Percentiles rank a stretch among this genome's conserved stretches.
phyloP scores from a whole-genome alignment of 2,113 vertebrate species.

The Gambusia affinis region DNA sequence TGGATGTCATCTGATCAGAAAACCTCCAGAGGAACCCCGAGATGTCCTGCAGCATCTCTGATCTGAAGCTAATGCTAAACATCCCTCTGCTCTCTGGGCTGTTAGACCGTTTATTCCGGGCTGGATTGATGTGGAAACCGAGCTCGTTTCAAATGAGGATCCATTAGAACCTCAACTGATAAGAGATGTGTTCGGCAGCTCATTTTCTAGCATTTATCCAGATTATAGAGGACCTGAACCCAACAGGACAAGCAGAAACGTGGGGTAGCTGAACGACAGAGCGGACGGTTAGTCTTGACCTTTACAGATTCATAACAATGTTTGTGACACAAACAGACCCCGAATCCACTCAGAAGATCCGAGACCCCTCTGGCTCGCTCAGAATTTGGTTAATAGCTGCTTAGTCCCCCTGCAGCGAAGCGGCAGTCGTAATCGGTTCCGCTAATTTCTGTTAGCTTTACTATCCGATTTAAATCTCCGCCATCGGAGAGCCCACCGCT shows the following conservation, averaged over 20 bases:
- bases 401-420: neutral
- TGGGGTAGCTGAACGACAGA: neutral
- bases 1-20: neutral
- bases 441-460: slow-evolving; percentile 7
- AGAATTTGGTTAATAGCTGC: neutral
- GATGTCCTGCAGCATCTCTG: neutral
- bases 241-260: neutral
- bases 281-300: neutral
- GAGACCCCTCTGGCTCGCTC: neutral
- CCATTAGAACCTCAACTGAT: neutral
- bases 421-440: neutral
- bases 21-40: neutral
- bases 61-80: neutral
- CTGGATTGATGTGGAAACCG: neutral
- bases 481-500: slow-evolving; percentile 41
- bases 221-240: neutral
- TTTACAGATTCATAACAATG: neutral
- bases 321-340: neutral
- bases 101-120: neutral
- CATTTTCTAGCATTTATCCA: neutral
- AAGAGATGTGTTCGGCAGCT: neutral
- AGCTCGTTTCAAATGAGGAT: neutral
- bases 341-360: neutral
- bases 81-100: neutral
- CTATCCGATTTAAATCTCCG: slow-evolving; percentile 64